Conservation (phyloP, 2,888 invertebrate species). For the Trachelus stipa region DNA sequence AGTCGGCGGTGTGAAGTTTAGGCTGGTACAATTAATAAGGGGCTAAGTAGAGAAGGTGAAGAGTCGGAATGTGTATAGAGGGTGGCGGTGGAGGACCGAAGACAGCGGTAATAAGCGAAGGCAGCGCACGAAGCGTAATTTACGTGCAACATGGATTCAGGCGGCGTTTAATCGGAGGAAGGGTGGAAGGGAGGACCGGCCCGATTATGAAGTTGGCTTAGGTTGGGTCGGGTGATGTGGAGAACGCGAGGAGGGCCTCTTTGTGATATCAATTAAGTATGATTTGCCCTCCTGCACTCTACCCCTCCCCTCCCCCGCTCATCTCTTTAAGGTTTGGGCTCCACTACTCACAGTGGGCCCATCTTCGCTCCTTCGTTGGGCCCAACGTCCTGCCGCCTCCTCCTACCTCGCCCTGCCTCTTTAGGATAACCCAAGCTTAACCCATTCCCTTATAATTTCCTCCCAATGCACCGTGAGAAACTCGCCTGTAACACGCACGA, state of each 20-base stretch:
- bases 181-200: slow-evolving; percentile 43
- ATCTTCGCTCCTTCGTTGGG: slow-evolving; percentile 19
- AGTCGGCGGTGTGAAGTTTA: too few relatives aligned
- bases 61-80: too few relatives aligned
- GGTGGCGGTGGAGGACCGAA: slow-evolving; percentile 11
- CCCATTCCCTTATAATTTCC: slow-evolving; percentile 62
- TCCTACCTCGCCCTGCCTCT: slow-evolving; percentile 3
- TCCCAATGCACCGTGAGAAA: slow-evolving; percentile 65
- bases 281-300: slow-evolving; percentile 48
- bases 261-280: slow-evolving; percentile 63
- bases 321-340: not conserved
- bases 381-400: slow-evolving; percentile 19
- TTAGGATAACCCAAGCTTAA: slow-evolving; percentile 52
- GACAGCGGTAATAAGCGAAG: slow-evolving; percentile 49
- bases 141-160: slow-evolving; percentile 55
- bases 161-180: slow-evolving; percentile 53
- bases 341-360: slow-evolving; percentile 17
- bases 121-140: slow-evolving; percentile 48
- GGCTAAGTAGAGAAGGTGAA: too few relatives aligned
- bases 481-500: slow-evolving; percentile 60
- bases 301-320: slow-evolving; percentile 16
- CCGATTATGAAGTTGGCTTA: slow-evolving; percentile 58
- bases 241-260: slow-evolving; percentile 47
- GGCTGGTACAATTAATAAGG: too few relatives aligned
- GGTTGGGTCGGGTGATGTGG: slow-evolving; percentile 45